A percentile compares a stretch with the other conserved stretches of the same genome.
These are phyloP conservation scores for Nasonia oneida DNA, from an alignment of 2,888 invertebrate species.

Conservation along the genomic window DNA sequence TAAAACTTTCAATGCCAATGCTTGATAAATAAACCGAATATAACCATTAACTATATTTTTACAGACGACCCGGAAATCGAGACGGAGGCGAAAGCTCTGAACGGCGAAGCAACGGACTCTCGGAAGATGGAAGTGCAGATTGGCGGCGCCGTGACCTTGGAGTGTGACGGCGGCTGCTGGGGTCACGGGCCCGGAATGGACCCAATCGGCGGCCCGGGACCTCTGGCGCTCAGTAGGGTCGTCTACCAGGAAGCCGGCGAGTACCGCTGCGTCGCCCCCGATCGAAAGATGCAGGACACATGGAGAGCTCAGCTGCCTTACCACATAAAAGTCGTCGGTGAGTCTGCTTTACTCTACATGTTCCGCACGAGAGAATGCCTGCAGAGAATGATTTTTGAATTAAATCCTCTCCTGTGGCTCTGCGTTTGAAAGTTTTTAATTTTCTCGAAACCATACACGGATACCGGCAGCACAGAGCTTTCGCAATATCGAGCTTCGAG, in stretches of 20 bases:
- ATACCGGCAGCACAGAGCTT: not conserved
- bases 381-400: not conserved
- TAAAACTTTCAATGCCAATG: not conserved
- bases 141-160: conserved; percentile 92
- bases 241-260: conserved; percentile 89
- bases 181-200: conserved; percentile 79
- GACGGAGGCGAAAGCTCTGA: conserved; percentile 75
- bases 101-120: conserved; percentile 77
- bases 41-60: not conserved
- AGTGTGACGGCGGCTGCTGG: conserved; percentile 83
- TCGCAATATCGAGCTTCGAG: not conserved
- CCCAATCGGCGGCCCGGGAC: conserved; percentile 82
- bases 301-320: conserved; percentile 77
- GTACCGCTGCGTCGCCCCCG: conserved; percentile 86
- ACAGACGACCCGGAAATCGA: conserved; percentile 76
- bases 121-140: conserved; percentile 90
- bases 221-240: conserved; percentile 85
- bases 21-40: not conserved
- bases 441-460: not conserved
- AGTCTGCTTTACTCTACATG: conserved; percentile 65
- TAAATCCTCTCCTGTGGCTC: not conserved
- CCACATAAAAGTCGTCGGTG: conserved; percentile 81
- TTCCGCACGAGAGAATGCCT: not conserved
- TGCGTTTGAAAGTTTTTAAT: not conserved
- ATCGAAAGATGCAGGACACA: conserved; percentile 79